Evolutionary conservation across 2,888 invertebrate genomes (phyloP).

Genomic region (Hemithea aestivaria): DNA sequence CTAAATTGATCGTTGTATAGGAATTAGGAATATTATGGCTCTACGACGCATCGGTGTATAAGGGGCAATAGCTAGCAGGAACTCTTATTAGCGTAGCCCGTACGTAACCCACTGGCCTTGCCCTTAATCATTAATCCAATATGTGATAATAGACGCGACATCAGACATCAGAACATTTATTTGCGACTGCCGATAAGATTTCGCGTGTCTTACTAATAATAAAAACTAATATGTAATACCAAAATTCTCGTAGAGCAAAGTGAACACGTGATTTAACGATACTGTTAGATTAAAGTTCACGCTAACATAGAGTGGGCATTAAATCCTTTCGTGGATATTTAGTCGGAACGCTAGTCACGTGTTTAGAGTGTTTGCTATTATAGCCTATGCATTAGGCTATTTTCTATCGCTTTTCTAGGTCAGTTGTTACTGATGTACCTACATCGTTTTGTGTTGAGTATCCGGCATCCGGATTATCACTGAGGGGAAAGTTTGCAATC

Average conservation of each 20-base stretch:
- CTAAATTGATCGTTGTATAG: too few species aligned
- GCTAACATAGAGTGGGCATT: background rate
- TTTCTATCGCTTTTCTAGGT: constrained; percentile 13
- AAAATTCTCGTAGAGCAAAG: too few species aligned
- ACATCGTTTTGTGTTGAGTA: too few species aligned
- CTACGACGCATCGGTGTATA: too few species aligned
- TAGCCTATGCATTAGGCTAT: constrained; percentile 16
- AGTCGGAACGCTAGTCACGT: constrained; percentile 18
- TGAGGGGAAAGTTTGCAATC: too few species aligned
- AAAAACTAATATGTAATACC: too few species aligned
- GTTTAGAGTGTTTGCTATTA: constrained; percentile 21
- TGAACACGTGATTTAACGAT: background rate
- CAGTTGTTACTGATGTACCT: too few species aligned
- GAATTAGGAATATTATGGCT: too few species aligned
- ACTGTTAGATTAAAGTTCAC: background rate
- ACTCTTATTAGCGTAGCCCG: constrained; percentile 23
- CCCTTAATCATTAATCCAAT: constrained; percentile 55
- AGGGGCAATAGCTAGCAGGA: constrained; percentile 6
- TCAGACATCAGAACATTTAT: constrained; percentile 13
- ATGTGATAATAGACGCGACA: constrained; percentile 35
- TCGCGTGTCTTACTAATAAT: background rate
- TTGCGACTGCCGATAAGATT: constrained; percentile 5
- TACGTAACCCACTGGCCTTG: constrained; percentile 57
- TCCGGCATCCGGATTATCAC: too few species aligned
- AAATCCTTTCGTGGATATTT: constrained; percentile 9